Base-by-base conservation (phyloP, 1,140 invertebrate genomes). In the Drosophila guanche region DNA sequence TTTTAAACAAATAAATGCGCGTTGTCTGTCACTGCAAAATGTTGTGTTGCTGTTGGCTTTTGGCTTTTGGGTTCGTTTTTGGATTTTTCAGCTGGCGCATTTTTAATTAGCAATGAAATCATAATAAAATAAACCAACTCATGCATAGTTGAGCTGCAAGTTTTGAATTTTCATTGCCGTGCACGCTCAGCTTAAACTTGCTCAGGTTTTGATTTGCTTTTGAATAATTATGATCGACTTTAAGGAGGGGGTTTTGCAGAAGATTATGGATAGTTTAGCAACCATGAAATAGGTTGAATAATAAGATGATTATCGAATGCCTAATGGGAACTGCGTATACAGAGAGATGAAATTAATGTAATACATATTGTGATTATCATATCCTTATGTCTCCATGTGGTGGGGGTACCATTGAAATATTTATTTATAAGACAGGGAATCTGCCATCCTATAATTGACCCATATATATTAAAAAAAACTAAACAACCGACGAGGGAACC, bases 51-150 rank as follows among this genome's bases (percentile, higher is more conserved):
- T 55, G n/a, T 42, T 52, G 66, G 33, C 10, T 43, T 79, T 40
- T 42, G 54, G 60, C 40, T 73, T 48, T 14, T 72, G 50, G 25
- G 57, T 43, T 33, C 52, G 57, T 46, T 69, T 42, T 68, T 53
- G 53, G 45, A 20, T 59, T 67, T 61, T 43, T 51, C 55, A 79
- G 60, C 85, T 76, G 68, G 47, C 61, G 81, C 81, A 86, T 80
- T 76, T 86, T 86, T 86, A 86, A 85, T 85, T 77, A 86, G 76
- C 81, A 56, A 81, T 77, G 63, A 86, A 81, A 86, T 79, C 83
- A 80, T 86, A 69, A 76, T 67, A 75, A 75, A 75, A 76, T 59
- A 77, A 86, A 62, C 51, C 76, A 65, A 63, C 58, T 73, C 55
- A 74, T 77, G 68, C 81, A 77, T 85, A 86, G 81, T 81, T 71